Evolutionary conservation across 2,888 invertebrate genomes (phyloP), one percentile per base, ranked within the genome.

Genomic region (Sepiola atlantica): DNA sequence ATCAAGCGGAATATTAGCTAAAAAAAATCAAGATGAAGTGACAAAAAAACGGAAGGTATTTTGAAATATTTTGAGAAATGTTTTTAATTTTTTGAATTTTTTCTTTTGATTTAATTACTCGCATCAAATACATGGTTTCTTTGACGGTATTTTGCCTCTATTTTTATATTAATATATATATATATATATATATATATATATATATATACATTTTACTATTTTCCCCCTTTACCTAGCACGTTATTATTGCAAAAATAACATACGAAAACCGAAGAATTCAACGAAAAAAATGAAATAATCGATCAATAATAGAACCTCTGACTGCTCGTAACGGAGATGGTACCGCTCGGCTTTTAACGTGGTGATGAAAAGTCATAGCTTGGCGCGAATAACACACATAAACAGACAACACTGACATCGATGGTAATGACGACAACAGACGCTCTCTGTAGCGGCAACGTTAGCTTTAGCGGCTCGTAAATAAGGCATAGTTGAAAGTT

Each of bases 401-500:
- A 16, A 77, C 16, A 14, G 77, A 77, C n/a, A n/a, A 77, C n/a
- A 14, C 77, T 77, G 77, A n/a, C 77, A 77, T 77, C n/a, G 77
- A 77, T n/a, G 77, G 14, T n/a, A 77, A 77, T 77, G 77, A 77
- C 77, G n/a, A 77, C n/a, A 77, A 14, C 77, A 77, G 77, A n/a
- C n/a, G n/a, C 16, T 77, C 77, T 77, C n/a, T 10, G 14, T 77
- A 77, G 12, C 77, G 77, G 77, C 77, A 77, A 77, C 77, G n/a
- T 16, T 77, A n/a, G 77, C 77, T n/a, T 77, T 77, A 77, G 77
- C 77, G 77, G 77, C 77, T 77, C 77, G 77, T 77, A 77, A 77
- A 77, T 77, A 77, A 77, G n/a, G 77, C 77, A 77, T 77, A 77
- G 77, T 77, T 77, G n/a, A 77, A 77, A 77, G n/a, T 77, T 77